phyloP scores from a whole-genome alignment of 2,113 vertebrate species.

The Piprites chloris region DNA sequence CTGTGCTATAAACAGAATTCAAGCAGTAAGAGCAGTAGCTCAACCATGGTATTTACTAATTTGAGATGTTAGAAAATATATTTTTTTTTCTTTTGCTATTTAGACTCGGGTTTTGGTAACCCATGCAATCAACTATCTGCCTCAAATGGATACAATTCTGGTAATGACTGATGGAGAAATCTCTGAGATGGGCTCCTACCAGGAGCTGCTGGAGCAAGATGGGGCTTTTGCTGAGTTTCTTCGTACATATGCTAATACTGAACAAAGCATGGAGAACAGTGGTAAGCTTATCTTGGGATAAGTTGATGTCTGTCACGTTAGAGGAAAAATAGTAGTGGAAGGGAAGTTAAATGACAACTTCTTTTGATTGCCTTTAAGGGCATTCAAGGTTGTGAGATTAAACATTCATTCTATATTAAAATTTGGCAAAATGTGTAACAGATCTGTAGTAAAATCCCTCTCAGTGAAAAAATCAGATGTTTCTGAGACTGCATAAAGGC shows the following conservation, averaged over 20 bases:
- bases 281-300: constrained; percentile 35
- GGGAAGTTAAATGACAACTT: neutral
- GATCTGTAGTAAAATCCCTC: neutral
- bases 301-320: neutral
- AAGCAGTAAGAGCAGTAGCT: neutral
- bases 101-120: constrained; percentile 94
- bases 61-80: neutral
- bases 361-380: neutral
- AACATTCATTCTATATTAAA: neutral
- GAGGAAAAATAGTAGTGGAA: neutral
- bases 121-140: constrained; percentile 88
- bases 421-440: neutral
- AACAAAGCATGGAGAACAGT: constrained; percentile 63
- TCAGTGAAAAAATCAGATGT: neutral
- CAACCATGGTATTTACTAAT: neutral
- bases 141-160: constrained; percentile 85
- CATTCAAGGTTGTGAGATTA: neutral
- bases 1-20: neutral
- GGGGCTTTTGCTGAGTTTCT: constrained; percentile 92
- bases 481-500: neutral
- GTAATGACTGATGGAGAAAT: constrained; percentile 93
- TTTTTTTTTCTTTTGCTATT: neutral
- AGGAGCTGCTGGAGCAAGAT: constrained; percentile 84
- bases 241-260: constrained; percentile 80
- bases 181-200: constrained; percentile 92